These are phyloP conservation scores for Tetramorium simillimum DNA, from an alignment of 1,140 invertebrate species.

Conservation along the genomic window DNA sequence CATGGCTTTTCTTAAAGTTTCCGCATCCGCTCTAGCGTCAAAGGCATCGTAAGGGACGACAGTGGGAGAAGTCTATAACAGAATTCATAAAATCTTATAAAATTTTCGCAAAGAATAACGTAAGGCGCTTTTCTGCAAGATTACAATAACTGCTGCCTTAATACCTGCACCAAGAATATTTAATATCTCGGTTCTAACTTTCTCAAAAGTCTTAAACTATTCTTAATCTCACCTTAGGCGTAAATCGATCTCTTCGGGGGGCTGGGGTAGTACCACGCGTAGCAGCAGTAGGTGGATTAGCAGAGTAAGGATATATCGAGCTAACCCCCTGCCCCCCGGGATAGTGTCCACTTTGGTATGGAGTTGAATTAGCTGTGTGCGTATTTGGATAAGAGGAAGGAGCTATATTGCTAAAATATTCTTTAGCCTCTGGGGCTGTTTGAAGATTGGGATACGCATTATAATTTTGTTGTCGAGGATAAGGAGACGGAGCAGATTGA, in stretches of 20 bases:
- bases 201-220: conserved; percentile 4
- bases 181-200: conserved; percentile 12
- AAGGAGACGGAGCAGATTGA: conserved; percentile 48
- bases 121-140: not conserved
- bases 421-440: conserved; percentile 47
- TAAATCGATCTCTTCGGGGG: conserved; percentile 74
- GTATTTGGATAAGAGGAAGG: conserved; percentile 63
- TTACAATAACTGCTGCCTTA: not conserved
- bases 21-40: conserved; percentile 91
- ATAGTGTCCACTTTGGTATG: conserved; percentile 75
- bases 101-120: not conserved
- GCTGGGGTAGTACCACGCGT: conserved; percentile 66
- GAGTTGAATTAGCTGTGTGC: conserved; percentile 54
- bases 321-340: conserved; percentile 79
- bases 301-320: conserved; percentile 69
- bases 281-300: conserved; percentile 49
- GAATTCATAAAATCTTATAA: conserved; percentile 31
- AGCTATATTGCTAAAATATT: conserved; percentile 20
- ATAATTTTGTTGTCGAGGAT: conserved; percentile 67
- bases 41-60: conserved; percentile 88
- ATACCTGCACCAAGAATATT: not conserved
- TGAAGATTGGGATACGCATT: conserved; percentile 76
- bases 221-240: conserved; percentile 78
- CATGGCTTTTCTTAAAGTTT: conserved; percentile 93
- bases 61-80: conserved; percentile 87